A percentile compares a stretch with the other conserved stretches of the same genome.
phyloP scores from a whole-genome alignment of 2,797 vertebrate species.

The Enteromius argenteus region DNA sequence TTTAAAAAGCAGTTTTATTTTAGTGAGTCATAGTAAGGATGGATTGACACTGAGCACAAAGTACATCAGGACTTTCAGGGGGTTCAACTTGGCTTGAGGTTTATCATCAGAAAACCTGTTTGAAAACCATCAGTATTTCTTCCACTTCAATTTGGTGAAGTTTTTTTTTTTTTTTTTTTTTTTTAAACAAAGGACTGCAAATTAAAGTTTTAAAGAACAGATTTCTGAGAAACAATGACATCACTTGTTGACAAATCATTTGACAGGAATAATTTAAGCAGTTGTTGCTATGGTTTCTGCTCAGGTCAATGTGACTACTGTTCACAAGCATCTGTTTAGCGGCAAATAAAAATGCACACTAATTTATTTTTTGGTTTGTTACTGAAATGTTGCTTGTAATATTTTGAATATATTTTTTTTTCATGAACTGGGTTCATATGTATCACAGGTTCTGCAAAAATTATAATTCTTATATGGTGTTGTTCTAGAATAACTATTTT shows the following conservation, averaged over 20 bases:
- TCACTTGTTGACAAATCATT: neutral
- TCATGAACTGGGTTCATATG: neutral
- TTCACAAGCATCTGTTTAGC: constrained; percentile 9
- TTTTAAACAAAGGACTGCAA: neutral
- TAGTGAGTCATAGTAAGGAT: neutral
- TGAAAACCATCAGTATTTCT: neutral
- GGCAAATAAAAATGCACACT: neutral
- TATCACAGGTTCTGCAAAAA: neutral
- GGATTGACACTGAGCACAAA: neutral
- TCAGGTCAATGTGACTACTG: neutral
- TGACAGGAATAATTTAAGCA: neutral
- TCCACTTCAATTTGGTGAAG: neutral
- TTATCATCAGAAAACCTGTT: neutral
- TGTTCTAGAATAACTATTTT: neutral
- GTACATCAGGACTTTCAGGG: neutral
- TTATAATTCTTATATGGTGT: neutral
- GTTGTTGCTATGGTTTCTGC: neutral
- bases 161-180: neutral
- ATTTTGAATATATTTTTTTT: neutral
- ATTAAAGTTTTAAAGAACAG: neutral
- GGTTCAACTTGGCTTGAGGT: neutral
- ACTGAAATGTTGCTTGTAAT: neutral
- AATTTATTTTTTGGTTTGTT: neutral
- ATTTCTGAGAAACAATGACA: neutral
- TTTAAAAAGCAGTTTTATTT: neutral